Evolutionary conservation across 2,888 invertebrate genomes (phyloP), one percentile per base, ranked within the genome.

Genomic region (Merodon equestris): DNA sequence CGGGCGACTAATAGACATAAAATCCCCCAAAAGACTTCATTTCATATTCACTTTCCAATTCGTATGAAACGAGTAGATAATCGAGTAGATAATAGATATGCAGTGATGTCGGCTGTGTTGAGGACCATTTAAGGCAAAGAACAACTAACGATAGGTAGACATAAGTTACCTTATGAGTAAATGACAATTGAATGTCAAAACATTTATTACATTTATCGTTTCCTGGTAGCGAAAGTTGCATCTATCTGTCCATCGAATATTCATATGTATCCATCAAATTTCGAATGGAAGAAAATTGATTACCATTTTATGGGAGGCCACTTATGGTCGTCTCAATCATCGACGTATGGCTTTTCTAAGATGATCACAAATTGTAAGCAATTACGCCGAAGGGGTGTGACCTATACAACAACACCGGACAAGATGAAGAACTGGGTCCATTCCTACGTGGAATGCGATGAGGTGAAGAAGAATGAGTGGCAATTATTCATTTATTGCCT

Each of bases 401-500:
- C 17, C 17, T 36, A 27, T 27, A 27, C 3, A 27, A 27, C 27
- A 27, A 27, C 7, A 27, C 27, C 27, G 27, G 7, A 27, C 27
- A 4, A 27, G 27, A 27, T 7, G 27, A n/a, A n/a, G n/a, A n/a
- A n/a, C n/a, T n/a, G n/a, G n/a, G n/a, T n/a, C 15, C 13, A 42
- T 9, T 40, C 40, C 42, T 0, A 1, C n/a, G 13, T 10, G 19
- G 13, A 7, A 50, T 50, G 12, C 50, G 48, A 56, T 50, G 53
- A 51, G 54, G 53, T 27, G 27, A 44, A 44, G 50, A 44, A 44
- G 58, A 68, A 73, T 77, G 77, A 64, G 67, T 63, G 54, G 51
- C 63, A 73, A 79, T 79, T 79, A 79, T 79, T 79, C 73, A 63
- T 79, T n/a, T 79, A 79, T 79, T 79, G 67, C 58, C 7, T 53